Evolutionary conservation across 92 coral and sea anemone genomes (phyloP), one percentile per base, ranked within the genome.

Genomic region (Phymanthus crucifer): DNA sequence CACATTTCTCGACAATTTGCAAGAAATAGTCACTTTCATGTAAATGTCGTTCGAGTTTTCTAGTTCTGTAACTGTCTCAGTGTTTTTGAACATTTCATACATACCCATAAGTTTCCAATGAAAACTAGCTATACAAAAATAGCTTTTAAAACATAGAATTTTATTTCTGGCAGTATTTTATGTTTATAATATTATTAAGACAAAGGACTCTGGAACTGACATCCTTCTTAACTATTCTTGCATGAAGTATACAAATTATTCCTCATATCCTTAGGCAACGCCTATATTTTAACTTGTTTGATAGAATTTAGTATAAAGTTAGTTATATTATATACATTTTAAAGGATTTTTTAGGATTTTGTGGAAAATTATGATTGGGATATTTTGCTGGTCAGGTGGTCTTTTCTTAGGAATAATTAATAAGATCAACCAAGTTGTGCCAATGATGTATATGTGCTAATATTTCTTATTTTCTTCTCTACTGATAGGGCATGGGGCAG

Each of bases 401-500:
- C 75, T 75, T 76, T 64, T 46, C 84, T 90, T 66, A 83, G 86
- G 75, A 92, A 92, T 92, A 87, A 92, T 92, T 92, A 92, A 92
- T 92, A 76, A 92, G 89, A 64, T 83, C 77, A 86, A 87, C 76
- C 77, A 79, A 76, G 69, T 71, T 26, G 66, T 77, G 82, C 76
- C 70, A 82, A 57, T 82, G 84, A 81, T 78, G 74, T 80, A 64
- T 72, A 19, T 70, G n/a, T 43, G 21, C 48, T 38, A 23, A 52
- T 66, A 67, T 50, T 72, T 79, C 23, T 32, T 52, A 33, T 58
- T 26, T 47, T 81, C 32, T 11, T 67, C 71, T 65, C 79, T 78
- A 38, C 61, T 36, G 81, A 72, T 84, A 90, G 97, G 97, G 90
- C 84, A 92, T 92, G 97, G 97, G 97, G 94, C 90, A 72, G 89